These are phyloP conservation scores for Rhabdophis nuchalis DNA, from an alignment of 2,797 vertebrate species.

Conservation along the genomic window DNA sequence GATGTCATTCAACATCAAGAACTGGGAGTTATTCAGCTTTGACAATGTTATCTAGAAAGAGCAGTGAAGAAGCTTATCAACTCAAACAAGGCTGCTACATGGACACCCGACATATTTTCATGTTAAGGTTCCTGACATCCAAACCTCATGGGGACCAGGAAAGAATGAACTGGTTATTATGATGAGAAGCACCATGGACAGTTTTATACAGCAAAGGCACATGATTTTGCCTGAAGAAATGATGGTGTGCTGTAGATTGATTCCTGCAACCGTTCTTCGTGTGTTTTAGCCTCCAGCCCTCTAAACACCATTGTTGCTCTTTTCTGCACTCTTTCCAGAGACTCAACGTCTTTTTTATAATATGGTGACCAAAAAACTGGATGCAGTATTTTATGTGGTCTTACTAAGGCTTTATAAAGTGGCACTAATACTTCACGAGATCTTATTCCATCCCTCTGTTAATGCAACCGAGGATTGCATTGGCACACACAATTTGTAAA, in stretches of 20 bases:
- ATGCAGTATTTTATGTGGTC: not conserved
- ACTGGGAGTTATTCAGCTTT: conserved; percentile 30
- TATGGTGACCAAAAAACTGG: not conserved
- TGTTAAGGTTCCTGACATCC: conserved; percentile 13
- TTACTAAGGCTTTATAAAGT: not conserved
- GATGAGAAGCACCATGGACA: conserved; percentile 4
- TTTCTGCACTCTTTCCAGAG: not conserved
- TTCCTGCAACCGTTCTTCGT: not conserved
- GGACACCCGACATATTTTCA: conserved; percentile 17
- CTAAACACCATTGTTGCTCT: not conserved
- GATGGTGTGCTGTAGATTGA: conserved; percentile 29
- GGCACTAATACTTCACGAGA: not conserved
- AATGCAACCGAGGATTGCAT: not conserved
- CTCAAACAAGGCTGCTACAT: conserved; percentile 37
- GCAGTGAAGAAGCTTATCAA: conserved; percentile 43
- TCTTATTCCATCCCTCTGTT: not conserved
- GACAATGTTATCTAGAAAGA: conserved; percentile 62
- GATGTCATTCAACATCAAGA: conserved; percentile 47
- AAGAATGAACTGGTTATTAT: conserved; percentile 33
- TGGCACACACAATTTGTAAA: not conserved
- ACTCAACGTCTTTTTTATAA: not conserved
- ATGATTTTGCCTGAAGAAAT: conserved; percentile 32
- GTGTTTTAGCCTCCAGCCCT: not conserved
- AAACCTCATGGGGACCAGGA: conserved; percentile 1
- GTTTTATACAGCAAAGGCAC: conserved; percentile 23